Evolutionary conservation across 1,140 invertebrate genomes (phyloP).

Genomic region (Meteorus sp.): DNA sequence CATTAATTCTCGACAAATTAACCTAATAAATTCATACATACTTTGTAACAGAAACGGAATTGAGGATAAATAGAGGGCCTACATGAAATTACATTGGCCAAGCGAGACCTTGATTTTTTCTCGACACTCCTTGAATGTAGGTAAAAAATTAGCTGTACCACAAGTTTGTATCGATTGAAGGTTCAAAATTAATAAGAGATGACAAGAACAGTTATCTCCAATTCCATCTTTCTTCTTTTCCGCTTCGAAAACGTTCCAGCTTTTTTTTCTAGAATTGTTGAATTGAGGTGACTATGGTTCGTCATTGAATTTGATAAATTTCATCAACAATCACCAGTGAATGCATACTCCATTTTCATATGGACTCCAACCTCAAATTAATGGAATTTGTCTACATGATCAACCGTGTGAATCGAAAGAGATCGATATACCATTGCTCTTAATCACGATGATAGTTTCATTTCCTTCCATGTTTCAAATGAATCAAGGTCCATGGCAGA

Average conservation of each 20-base stretch:
- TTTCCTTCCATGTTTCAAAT: no score
- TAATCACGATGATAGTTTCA: background rate
- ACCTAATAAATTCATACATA: background rate
- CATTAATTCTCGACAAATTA: no score
- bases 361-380: constrained; percentile 9
- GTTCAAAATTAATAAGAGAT: no score
- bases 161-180: no score
- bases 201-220: no score
- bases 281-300: constrained; percentile 12
- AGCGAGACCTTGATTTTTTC: no score
- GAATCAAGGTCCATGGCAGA: constrained; percentile 1
- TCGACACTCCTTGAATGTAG: no score
- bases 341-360: constrained; percentile 20
- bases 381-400: constrained; percentile 20
- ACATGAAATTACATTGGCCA: no score
- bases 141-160: no score
- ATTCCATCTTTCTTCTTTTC: background rate
- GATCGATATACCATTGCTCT: no score
- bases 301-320: constrained; percentile 22
- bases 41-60: no score
- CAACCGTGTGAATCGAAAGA: constrained; percentile 23
- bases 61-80: no score
- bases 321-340: constrained; percentile 14
- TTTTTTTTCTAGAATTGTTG: background rate
- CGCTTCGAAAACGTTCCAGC: background rate